These are phyloP conservation scores for Tenthredo distinguenda DNA, from an alignment of 2,888 invertebrate species.

Conservation along the genomic window DNA sequence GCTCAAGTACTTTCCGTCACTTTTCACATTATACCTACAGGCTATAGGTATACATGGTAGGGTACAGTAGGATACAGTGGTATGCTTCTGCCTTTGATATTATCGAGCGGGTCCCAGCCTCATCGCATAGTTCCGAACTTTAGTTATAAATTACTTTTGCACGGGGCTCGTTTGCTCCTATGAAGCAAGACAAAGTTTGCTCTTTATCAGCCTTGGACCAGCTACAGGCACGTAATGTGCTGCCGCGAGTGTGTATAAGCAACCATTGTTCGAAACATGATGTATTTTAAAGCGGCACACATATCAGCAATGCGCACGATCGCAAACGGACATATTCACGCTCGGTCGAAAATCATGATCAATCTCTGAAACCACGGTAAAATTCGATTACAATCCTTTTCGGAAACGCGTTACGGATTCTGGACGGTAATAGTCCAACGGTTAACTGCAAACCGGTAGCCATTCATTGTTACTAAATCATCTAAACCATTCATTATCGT, in stretches of 20 bases:
- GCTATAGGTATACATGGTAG: not conserved
- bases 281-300: not conserved
- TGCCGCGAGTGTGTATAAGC: slow-evolving; percentile 10
- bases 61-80: not conserved
- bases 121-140: slow-evolving; percentile 36
- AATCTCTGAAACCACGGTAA: not conserved
- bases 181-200: slow-evolving; percentile 36
- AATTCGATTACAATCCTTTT: not conserved
- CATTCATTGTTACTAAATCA: slow-evolving; percentile 1
- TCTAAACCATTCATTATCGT: not conserved
- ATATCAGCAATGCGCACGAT: not conserved
- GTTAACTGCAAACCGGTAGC: not conserved
- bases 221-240: not conserved
- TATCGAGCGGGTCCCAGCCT: slow-evolving; percentile 5
- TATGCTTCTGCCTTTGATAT: slow-evolving; percentile 11
- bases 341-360: not conserved
- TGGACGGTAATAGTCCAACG: not conserved
- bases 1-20: not conserved
- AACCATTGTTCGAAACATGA: not conserved
- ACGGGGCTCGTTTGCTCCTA: slow-evolving; percentile 5
- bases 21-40: not conserved
- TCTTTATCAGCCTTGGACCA: slow-evolving; percentile 11
- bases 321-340: not conserved
- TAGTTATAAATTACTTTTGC: slow-evolving; percentile 41
- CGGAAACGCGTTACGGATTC: not conserved